Evolutionary conservation across 2,113 vertebrate species (phyloP).

Genomic region (Trachemys scripta): DNA sequence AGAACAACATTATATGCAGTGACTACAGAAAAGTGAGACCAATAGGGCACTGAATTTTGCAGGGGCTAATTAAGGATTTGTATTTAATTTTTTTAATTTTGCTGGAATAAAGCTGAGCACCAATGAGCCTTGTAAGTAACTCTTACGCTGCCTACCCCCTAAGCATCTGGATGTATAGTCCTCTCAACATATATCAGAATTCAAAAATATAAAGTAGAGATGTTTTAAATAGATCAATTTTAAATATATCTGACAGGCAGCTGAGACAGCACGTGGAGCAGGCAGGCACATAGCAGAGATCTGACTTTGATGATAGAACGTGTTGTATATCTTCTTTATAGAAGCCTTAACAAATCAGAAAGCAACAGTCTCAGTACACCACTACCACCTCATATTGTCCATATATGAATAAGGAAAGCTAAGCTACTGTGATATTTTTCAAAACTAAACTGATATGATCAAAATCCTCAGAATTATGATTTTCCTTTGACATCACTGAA

Average conservation of each 20-base stretch:
- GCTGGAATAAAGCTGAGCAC: conserved; percentile 42
- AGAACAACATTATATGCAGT: conserved; percentile 47
- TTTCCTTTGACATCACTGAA: neutral
- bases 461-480: neutral
- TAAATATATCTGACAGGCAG: neutral
- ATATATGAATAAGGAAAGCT: rapidly evolving
- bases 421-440: neutral
- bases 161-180: neutral
- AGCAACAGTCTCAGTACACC: neutral
- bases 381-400: neutral
- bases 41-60: conserved; percentile 53
- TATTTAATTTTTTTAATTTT: neutral
- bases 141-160: conserved; percentile 13
- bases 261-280: neutral
- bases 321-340: neutral
- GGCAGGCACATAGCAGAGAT: neutral
- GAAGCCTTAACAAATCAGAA: neutral
- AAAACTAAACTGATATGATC: neutral
- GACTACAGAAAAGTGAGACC: conserved; percentile 62
- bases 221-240: neutral
- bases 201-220: neutral
- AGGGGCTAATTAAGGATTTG: conserved; percentile 27
- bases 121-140: conserved; percentile 58
- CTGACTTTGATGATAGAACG: neutral
- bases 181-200: neutral